These are phyloP conservation scores for Azorinus chamasolen DNA, from an alignment of 2,888 invertebrate species.

Conservation along the genomic window DNA sequence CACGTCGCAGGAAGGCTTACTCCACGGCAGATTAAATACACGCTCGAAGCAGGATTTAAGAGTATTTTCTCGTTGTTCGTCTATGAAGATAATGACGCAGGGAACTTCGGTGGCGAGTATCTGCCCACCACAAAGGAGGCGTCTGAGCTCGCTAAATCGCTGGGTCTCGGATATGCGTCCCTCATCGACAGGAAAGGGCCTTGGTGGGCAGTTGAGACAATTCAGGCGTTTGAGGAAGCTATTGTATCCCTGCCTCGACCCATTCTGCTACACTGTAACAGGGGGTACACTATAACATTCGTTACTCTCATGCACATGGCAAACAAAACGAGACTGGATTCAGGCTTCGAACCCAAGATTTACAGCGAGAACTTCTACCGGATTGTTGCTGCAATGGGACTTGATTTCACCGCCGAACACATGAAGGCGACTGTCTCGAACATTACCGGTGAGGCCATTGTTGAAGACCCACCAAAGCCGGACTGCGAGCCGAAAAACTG, in stretches of 20 bases:
- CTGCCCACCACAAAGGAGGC: slow-evolving; percentile 4
- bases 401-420: slow-evolving; percentile 5
- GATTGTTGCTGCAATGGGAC: slow-evolving; percentile 7
- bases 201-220: too few species aligned
- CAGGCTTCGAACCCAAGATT: neutral
- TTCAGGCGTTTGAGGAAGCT: too few species aligned
- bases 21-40: slow-evolving; percentile 20
- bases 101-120: slow-evolving; percentile 3
- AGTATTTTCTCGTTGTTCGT: slow-evolving; percentile 8
- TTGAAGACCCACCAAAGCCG: neutral
- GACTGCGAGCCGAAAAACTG: neutral
- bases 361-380: slow-evolving; percentile 4
- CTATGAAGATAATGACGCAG: neutral
- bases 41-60: slow-evolving; percentile 13
- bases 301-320: slow-evolving; percentile 9
- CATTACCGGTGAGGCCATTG: slow-evolving; percentile 5
- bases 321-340: neutral
- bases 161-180: too few species aligned
- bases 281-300: slow-evolving; percentile 66
- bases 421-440: neutral
- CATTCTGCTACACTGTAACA: slow-evolving; percentile 71
- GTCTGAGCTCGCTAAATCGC: too few species aligned
- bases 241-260: slow-evolving; percentile 31
- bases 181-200: too few species aligned
- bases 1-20: slow-evolving; percentile 11